These are phyloP conservation scores for Odontothrips loti DNA, from an alignment of 2,888 invertebrate genomes.

Conservation along the genomic window DNA sequence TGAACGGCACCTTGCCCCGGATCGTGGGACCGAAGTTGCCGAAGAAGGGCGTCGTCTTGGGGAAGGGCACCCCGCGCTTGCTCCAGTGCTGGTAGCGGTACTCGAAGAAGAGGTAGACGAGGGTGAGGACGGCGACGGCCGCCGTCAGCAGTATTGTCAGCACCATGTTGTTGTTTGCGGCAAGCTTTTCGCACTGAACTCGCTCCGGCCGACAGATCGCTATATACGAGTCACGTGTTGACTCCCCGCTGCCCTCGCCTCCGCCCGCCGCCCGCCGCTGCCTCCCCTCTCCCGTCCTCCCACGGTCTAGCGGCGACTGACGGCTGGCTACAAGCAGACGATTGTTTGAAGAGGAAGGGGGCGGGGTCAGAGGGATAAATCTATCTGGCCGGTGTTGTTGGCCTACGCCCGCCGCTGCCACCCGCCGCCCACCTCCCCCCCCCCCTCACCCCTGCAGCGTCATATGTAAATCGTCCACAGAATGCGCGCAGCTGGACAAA, in stretches of 20 bases:
- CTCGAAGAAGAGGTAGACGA: neutral
- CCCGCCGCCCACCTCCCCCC: too few species aligned
- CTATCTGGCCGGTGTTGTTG: too few species aligned
- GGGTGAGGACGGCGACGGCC: neutral
- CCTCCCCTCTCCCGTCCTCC: neutral
- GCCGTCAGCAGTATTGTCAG: neutral
- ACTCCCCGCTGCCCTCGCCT: neutral
- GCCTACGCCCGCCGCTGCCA: too few species aligned
- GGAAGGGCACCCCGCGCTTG: neutral
- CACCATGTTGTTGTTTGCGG: neutral
- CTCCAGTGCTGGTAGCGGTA: neutral
- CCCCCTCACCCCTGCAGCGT: too few species aligned
- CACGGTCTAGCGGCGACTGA: neutral
- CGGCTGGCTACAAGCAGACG: too few species aligned
- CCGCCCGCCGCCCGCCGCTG: neutral
- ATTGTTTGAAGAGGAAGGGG: too few species aligned
- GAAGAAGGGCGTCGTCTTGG: neutral
- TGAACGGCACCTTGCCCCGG: neutral
- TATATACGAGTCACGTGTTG: neutral
- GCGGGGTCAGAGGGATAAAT: too few species aligned
- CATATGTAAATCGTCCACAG: too few species aligned
- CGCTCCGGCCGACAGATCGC: neutral
- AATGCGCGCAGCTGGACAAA: too few species aligned
- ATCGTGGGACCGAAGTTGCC: neutral
- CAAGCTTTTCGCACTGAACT: neutral